These are phyloP conservation scores for Hippocampus guttulatus DNA, from an alignment of 2,113 vertebrate species.

Conservation along the genomic window DNA sequence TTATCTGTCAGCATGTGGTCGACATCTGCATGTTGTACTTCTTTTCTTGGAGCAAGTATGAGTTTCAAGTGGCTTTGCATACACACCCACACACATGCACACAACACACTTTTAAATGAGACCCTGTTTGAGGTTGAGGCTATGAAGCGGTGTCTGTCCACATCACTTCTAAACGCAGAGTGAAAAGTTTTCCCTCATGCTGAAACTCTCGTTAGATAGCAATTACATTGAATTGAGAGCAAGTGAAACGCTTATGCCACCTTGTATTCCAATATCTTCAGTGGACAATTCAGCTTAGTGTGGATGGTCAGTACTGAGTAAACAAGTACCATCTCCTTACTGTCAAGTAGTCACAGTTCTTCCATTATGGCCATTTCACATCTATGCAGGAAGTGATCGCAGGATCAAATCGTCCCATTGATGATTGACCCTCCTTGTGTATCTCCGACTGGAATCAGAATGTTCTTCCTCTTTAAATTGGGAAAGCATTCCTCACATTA, in stretches of 20 bases:
- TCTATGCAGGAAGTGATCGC: not conserved
- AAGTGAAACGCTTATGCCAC: not conserved
- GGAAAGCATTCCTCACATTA: constrained; percentile 26
- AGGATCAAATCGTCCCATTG: not conserved
- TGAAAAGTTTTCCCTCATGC: constrained; percentile 13
- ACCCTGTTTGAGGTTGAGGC: constrained; percentile 32
- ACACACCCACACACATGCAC: not conserved
- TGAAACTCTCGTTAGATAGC: not conserved
- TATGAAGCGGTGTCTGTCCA: constrained; percentile 10
- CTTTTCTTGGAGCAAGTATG: not conserved
- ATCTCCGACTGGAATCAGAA: not conserved
- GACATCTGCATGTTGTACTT: not conserved
- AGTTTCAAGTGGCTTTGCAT: constrained; percentile 1
- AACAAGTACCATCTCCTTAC: constrained; percentile 9
- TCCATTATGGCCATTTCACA: not conserved
- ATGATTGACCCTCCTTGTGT: not conserved
- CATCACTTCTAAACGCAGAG: constrained; percentile 17
- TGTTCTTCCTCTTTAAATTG: constrained; percentile 12
- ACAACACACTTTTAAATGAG: constrained; percentile 20
- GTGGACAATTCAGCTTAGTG: constrained; percentile 1
- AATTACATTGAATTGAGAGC: not conserved
- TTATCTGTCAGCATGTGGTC: not conserved
- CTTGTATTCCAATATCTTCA: too few species aligned
- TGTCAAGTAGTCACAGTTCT: not conserved
- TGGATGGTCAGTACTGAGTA: constrained; percentile 6